Evolutionary conservation across 2,888 invertebrate genomes (phyloP).

Genomic region (Coremacera marginata): DNA sequence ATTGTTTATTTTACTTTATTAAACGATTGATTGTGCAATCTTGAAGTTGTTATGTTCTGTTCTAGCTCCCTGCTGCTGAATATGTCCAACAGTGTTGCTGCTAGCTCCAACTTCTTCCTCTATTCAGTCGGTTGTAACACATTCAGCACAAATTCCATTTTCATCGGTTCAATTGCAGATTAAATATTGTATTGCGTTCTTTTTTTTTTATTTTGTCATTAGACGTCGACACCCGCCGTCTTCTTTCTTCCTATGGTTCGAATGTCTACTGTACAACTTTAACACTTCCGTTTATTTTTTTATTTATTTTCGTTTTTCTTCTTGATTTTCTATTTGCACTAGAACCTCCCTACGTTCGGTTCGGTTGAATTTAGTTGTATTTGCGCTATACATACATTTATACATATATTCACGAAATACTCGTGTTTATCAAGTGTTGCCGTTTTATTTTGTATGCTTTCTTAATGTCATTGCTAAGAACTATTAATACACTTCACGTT

Average conservation of each 20-base stretch:
- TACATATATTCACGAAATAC: slow-evolving; percentile 42
- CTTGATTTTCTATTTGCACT: slow-evolving; percentile 37
- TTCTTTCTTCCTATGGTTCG: neutral
- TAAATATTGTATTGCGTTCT: neutral
- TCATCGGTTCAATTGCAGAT: neutral
- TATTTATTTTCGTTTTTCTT: slow-evolving; percentile 30
- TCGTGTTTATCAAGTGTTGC: slow-evolving; percentile 3
- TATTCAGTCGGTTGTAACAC: neutral
- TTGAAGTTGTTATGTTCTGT: too few relatives aligned
- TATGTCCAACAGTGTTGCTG: neutral
- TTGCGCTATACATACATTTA: slow-evolving; percentile 33
- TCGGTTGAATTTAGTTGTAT: slow-evolving; percentile 27
- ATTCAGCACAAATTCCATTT: slow-evolving; percentile 2
- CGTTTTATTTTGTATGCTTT: slow-evolving; percentile 11
- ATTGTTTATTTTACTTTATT: too few relatives aligned
- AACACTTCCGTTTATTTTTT: slow-evolving; percentile 56
- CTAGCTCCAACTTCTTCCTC: slow-evolving; percentile 19
- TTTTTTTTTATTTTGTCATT: neutral
- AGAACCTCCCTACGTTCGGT: slow-evolving; percentile 41
- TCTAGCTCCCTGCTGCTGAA: neutral
- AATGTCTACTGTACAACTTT: slow-evolving; percentile 44
- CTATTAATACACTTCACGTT: slow-evolving; percentile 18
- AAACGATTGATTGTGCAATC: too few relatives aligned
- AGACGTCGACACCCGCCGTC: neutral
- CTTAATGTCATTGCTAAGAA: slow-evolving; percentile 15